Conservation (phyloP, 1,140 invertebrate species). For the Hyphantria cunea region DNA sequence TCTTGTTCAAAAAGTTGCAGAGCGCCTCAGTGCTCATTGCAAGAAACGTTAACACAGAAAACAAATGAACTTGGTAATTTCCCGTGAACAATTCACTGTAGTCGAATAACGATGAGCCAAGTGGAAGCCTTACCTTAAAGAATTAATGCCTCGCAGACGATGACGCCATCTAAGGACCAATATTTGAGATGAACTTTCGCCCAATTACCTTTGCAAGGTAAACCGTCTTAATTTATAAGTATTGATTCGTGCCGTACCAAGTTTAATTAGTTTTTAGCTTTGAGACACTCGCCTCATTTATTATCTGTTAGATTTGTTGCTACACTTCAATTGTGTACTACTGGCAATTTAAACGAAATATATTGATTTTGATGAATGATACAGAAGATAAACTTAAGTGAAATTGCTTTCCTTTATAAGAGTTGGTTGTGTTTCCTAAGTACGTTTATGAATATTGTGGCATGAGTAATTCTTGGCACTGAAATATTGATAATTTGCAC, state of each 20-base stretch:
- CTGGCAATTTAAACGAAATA: constrained; percentile 18
- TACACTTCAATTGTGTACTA: constrained; percentile 18
- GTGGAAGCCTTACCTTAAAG: constrained; percentile 12
- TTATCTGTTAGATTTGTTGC: constrained; percentile 52
- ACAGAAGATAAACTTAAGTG: constrained; percentile 1
- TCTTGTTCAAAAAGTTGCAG: too few relatives aligned
- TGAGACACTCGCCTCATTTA: constrained; percentile 65
- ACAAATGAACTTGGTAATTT: constrained; percentile 16
- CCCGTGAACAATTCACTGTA: constrained; percentile 11
- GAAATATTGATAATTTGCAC: constrained; percentile 13
- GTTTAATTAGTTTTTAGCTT: constrained; percentile 74
- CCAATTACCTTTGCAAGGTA: constrained; percentile 69
- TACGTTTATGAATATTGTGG: constrained; percentile 10
- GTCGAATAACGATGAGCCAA: constrained; percentile 20
- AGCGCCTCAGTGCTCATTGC: background rate
- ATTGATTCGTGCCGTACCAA: constrained; percentile 66
- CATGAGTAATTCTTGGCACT: background rate
- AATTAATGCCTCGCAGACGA: constrained; percentile 20
- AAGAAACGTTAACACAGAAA: constrained; percentile 20
- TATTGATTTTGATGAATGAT: constrained; percentile 16
- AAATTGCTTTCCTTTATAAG: constrained; percentile 15
- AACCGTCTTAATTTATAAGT: constrained; percentile 75
- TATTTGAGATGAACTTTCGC: constrained; percentile 71
- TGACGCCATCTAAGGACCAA: constrained; percentile 51
- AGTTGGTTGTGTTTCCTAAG: constrained; percentile 4